Evolutionary conservation across 2,888 invertebrate species (phyloP).

Genomic region (Candidula unifasciata): DNA sequence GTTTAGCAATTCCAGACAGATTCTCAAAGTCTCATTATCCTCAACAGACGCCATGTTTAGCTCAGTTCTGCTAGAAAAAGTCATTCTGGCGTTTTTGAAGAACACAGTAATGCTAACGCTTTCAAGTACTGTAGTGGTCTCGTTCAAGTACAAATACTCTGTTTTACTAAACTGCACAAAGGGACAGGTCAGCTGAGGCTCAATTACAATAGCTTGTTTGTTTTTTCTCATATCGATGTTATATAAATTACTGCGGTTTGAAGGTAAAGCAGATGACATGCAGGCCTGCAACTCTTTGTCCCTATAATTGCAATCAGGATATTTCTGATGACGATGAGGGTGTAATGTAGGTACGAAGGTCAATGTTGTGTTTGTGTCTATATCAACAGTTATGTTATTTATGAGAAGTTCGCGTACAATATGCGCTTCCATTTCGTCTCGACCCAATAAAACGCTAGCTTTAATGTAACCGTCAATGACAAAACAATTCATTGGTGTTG

Average conservation of each 20-base stretch:
- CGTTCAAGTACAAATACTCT: not conserved
- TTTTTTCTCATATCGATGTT: no score
- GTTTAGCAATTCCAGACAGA: slow-evolving; percentile 17
- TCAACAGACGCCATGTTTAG: not conserved
- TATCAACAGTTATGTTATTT: not conserved
- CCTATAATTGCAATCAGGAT: not conserved
- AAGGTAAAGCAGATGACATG: not conserved
- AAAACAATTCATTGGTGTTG: no score
- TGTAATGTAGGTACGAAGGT: not conserved
- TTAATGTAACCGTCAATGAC: no score
- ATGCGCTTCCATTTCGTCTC: not conserved
- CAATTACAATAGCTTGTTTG: not conserved
- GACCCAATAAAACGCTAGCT: not conserved
- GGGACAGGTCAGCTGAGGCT: not conserved
- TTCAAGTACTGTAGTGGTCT: not conserved
- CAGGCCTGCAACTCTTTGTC: not conserved
- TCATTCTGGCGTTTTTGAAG: not conserved
- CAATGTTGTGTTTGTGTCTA: no score
- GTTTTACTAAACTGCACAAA: slow-evolving; percentile 14
- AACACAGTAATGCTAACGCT: not conserved
- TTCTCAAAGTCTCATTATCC: slow-evolving; percentile 3
- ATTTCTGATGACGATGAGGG: not conserved
- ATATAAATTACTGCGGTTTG: not conserved
- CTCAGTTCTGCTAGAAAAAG: not conserved
- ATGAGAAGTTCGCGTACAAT: not conserved